phyloP scores from a whole-genome alignment of 2,113 vertebrate species.

The Carassius auratus region DNA sequence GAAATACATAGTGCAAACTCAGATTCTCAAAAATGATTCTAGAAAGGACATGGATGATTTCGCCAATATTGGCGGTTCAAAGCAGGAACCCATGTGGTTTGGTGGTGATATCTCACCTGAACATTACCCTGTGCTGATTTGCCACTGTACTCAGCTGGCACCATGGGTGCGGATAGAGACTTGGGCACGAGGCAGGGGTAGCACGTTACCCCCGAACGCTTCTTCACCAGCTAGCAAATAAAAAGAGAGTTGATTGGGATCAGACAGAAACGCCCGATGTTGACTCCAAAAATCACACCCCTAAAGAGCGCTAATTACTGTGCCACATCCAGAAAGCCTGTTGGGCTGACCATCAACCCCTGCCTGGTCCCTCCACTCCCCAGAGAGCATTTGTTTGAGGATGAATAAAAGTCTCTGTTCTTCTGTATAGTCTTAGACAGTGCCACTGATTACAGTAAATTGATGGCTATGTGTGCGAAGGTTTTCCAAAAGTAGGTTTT shows the following conservation, averaged over 20 bases:
- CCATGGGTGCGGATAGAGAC: constrained; percentile 43
- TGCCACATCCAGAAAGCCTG: constrained; percentile 23
- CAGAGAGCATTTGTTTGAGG: constrained; percentile 38
- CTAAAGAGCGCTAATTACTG: constrained; percentile 59
- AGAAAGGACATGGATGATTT: neutral
- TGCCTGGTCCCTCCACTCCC: constrained; percentile 35
- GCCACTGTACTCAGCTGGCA: constrained; percentile 30
- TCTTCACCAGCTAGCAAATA: constrained; percentile 58
- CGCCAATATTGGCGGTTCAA: neutral
- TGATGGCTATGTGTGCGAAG: constrained; percentile 61
- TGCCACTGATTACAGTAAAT: constrained; percentile 67
- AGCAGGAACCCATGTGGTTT: neutral
- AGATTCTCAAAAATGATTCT: neutral
- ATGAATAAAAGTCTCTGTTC: constrained; percentile 43
- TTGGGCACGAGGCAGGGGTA: constrained; percentile 55
- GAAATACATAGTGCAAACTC: neutral
- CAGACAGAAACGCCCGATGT: constrained; percentile 43
- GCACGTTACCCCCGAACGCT: constrained; percentile 47
- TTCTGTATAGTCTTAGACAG: constrained; percentile 53
- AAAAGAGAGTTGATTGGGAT: constrained; percentile 58
- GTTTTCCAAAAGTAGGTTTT: constrained; percentile 53
- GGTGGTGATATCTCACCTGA: constrained; percentile 44
- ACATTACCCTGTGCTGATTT: constrained; percentile 49
- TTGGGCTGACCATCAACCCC: constrained; percentile 39
- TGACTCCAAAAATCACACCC: constrained; percentile 51